These are phyloP conservation scores for Pseudoatta argentina DNA, from an alignment of 1,140 invertebrate genomes.

Conservation along the genomic window DNA sequence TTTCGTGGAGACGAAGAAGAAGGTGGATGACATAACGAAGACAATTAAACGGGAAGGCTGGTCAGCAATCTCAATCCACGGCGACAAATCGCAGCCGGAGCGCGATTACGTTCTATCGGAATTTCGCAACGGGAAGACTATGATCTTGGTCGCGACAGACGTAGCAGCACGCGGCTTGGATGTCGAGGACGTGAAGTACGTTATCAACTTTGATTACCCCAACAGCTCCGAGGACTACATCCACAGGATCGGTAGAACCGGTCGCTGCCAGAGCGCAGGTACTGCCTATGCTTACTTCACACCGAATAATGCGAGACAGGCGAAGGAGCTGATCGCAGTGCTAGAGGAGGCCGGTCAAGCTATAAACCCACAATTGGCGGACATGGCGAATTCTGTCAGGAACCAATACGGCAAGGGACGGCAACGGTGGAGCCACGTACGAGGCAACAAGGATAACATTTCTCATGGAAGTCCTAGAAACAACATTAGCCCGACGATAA, in stretches of 20 bases:
- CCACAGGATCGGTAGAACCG: slow-evolving; percentile 98
- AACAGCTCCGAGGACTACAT: slow-evolving; percentile 99
- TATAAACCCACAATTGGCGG: slow-evolving; percentile 91
- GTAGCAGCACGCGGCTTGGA: slow-evolving; percentile 99
- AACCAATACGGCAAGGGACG: slow-evolving; percentile 84
- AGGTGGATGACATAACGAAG: slow-evolving; percentile 98
- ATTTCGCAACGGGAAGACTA: slow-evolving; percentile 96
- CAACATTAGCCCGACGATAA: slow-evolving; percentile 83
- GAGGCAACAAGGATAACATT: slow-evolving; percentile 82
- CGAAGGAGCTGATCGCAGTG: slow-evolving; percentile 95
- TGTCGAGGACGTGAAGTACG: slow-evolving; percentile 99
- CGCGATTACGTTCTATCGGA: slow-evolving; percentile 96
- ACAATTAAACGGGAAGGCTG: slow-evolving; percentile 94
- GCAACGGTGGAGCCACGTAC: slow-evolving; percentile 86
- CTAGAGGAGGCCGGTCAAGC: slow-evolving; percentile 96
- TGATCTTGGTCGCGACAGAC: slow-evolving; percentile 99
- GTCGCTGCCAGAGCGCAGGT: slow-evolving; percentile 96
- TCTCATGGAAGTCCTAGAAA: slow-evolving; percentile 82
- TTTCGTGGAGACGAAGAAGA: slow-evolving; percentile 99
- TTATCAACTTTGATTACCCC: slow-evolving; percentile 99
- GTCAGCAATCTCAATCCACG: slow-evolving; percentile 97
- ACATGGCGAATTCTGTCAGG: slow-evolving; percentile 87
- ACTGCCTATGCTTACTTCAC: slow-evolving; percentile 99
- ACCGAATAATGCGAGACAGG: slow-evolving; percentile 94
- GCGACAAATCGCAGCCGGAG: slow-evolving; percentile 98